Evolutionary conservation across 2,797 vertebrate genomes (phyloP).

Genomic region (Microtus californicus): DNA sequence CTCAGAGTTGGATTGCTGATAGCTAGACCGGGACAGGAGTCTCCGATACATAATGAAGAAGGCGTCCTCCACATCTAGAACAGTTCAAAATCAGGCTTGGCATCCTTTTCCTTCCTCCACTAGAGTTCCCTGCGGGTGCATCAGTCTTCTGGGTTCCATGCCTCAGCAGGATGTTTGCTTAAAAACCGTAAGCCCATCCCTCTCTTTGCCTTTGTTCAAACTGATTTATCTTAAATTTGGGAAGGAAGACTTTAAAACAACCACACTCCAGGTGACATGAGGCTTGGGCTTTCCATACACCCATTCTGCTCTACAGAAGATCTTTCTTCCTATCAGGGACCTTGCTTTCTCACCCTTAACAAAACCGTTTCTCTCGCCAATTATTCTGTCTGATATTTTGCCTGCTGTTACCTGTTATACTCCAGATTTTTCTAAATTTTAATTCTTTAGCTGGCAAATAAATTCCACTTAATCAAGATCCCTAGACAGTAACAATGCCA

Average conservation of each 20-base stretch:
- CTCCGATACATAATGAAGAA: background rate
- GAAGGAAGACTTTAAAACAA: background rate
- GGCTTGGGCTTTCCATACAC: background rate
- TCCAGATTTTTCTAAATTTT: background rate
- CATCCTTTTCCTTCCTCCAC: too few species aligned
- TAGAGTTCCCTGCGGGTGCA: too few species aligned
- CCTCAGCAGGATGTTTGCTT: background rate
- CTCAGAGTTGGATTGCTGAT: background rate
- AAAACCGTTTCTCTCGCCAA: background rate
- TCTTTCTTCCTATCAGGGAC: background rate
- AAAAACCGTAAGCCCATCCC: background rate
- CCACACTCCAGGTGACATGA: rapidly evolving
- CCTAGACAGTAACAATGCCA: background rate
- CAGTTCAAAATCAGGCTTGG: too few species aligned
- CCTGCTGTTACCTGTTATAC: background rate
- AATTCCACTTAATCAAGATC: background rate
- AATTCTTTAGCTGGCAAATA: background rate
- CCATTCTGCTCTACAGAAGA: background rate
- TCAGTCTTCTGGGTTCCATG: background rate
- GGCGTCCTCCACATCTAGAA: background rate
- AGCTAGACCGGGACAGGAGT: background rate
- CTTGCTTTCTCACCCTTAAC: background rate
- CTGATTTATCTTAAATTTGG: background rate
- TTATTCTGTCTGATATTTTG: background rate
- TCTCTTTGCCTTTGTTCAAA: background rate